A percentile compares a stretch with the other conserved stretches of the same genome.
Conservation (phyloP, 2,797 vertebrate species). For the Neosilurus hyrtlii region DNA sequence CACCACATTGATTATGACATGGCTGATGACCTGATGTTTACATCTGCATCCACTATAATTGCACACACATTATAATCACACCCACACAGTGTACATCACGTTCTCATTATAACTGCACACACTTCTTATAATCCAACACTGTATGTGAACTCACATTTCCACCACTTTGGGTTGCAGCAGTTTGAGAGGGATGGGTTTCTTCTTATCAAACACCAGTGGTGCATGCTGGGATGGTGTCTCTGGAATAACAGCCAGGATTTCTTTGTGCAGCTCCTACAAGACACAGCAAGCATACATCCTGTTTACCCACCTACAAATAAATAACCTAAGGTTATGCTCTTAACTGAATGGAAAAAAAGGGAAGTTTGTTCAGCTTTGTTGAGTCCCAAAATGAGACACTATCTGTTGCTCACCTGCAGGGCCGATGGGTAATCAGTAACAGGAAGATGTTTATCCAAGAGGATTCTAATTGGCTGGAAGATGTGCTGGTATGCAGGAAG, state of each 20-base stretch:
- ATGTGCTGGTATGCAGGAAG: conserved; percentile 76
- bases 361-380: background rate
- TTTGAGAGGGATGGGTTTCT: conserved; percentile 86
- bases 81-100: background rate
- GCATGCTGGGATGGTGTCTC: conserved; percentile 54
- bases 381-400: background rate
- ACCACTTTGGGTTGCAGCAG: conserved; percentile 90
- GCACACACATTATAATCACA: background rate
- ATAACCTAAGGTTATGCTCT: background rate
- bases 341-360: background rate
- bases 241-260: conserved; percentile 72
- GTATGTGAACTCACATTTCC: conserved; percentile 82
- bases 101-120: background rate
- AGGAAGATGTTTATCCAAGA: conserved; percentile 75
- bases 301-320: background rate
- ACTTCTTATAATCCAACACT: background rate
- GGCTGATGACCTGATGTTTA: background rate
- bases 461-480: conserved; percentile 72
- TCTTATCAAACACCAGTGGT: conserved; percentile 84
- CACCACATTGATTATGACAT: background rate
- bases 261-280: conserved; percentile 74
- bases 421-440: conserved; percentile 65
- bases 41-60: background rate
- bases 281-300: background rate
- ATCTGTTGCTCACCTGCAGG: conserved; percentile 74